A percentile compares a stretch with the other conserved stretches of the same genome.
These are phyloP conservation scores for Mechanitis messenoides DNA, from an alignment of 2,888 invertebrate species.

Conservation along the genomic window DNA sequence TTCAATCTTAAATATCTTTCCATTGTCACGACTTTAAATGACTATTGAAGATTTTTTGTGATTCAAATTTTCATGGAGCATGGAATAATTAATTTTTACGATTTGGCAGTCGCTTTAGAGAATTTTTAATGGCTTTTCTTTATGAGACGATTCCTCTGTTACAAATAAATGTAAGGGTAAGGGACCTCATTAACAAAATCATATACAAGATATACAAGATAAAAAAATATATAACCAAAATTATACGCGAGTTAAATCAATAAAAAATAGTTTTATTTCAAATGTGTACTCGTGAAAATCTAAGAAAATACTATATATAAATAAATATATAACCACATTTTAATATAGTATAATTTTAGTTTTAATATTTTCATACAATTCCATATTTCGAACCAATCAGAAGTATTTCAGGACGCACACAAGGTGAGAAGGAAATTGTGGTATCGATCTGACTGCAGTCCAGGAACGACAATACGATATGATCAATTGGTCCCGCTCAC, in stretches of 20 bases:
- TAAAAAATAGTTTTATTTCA: no score
- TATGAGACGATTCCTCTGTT: background rate
- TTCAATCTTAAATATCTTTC: background rate
- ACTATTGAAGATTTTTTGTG: constrained; percentile 2
- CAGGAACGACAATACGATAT: constrained; percentile 28
- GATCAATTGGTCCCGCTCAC: constrained; percentile 27
- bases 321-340: no score
- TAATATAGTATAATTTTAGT: background rate
- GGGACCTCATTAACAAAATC: no score
- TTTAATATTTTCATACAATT: background rate
- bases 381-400: constrained; percentile 2
- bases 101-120: background rate
- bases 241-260: no score
- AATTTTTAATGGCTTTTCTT: constrained; percentile 1
- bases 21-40: background rate
- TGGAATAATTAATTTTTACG: constrained; percentile 5
- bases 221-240: no score
- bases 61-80: constrained; percentile 2
- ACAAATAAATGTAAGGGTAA: no score
- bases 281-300: no score
- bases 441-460: constrained; percentile 26
- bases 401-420: background rate
- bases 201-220: no score
- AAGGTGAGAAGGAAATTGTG: constrained; percentile 28
- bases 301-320: no score